Evolutionary conservation across 2,797 vertebrate genomes (phyloP), one percentile per base, ranked within the genome.

Genomic region (Erpetoichthys calabaricus): DNA sequence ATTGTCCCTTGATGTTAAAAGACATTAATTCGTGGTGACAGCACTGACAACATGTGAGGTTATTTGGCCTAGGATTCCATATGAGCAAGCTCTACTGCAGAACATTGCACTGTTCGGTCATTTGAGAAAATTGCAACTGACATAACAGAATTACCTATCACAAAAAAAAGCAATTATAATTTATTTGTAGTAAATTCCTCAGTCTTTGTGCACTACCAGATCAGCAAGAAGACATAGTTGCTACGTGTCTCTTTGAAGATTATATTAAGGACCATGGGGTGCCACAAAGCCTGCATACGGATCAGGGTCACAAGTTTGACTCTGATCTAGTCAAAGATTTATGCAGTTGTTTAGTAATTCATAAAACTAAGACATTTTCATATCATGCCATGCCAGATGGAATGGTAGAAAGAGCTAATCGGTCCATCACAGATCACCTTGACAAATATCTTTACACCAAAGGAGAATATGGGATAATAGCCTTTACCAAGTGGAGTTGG

Each of bases 361-460:
- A 55, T n/a, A 62, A 60, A 43, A 60, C 60, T 4, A 2, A 42
- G 4, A 68, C 59, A 3, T 51, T 56, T 7, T 8, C 56, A 4
- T 64, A 64, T 10, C 59, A 61, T 4, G 6, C 57, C 2, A 59
- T 61, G 2, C 64, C 59, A 4, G 53, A 64, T 4, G 57, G 63
- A 3, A 65, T 65, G 51, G 67, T 62, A 1, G 50, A 68, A 45
- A 45, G 55, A 46, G 51, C 53, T 2, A 62, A 62, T 10, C 10
- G 60, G 46, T 65, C 64, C 10, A 8, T 62, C 10, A 63, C 63
- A n/a, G 62, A 65, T 45, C 57, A 68, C 8, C 58, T 68, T 4
- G 8, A 57, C 5, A 65, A 62, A 44, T 60, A 58, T 53, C 7
- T 49, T 56, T 68, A 4, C 55, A 41, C 51, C 47, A 57, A 49